These are phyloP conservation scores for Accipiter cooperii DNA, from an alignment of 2,113 vertebrate species.

Conservation along the genomic window DNA sequence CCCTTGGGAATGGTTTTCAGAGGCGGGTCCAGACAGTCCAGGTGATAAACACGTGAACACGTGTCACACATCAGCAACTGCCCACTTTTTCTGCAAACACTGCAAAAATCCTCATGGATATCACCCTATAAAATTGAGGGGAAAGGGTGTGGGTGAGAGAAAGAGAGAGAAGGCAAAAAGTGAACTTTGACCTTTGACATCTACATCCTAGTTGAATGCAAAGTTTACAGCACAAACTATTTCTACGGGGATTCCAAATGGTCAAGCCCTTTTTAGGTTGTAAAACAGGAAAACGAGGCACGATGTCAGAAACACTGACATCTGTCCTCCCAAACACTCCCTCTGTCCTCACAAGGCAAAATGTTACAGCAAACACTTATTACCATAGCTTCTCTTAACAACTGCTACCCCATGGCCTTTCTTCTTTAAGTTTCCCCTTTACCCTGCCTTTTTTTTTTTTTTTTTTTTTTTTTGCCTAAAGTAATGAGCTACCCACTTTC, in stretches of 20 bases:
- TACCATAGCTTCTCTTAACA: background rate
- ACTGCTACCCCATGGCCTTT: background rate
- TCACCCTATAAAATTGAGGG: slow-evolving; percentile 86
- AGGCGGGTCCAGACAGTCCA: slow-evolving; percentile 98
- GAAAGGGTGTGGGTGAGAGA: slow-evolving; percentile 39
- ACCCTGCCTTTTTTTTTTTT: background rate
- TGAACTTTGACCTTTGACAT: slow-evolving; percentile 33
- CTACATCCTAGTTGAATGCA: background rate
- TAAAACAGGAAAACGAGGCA: background rate
- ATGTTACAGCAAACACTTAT: background rate
- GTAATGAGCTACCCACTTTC: background rate
- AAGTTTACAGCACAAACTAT: background rate
- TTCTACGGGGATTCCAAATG: background rate
- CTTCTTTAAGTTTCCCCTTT: background rate
- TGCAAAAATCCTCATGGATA: slow-evolving; percentile 99
- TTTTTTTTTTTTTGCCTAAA: background rate
- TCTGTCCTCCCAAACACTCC: background rate
- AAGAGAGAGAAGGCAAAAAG: slow-evolving; percentile 7
- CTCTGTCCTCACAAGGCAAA: background rate
- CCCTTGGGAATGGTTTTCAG: slow-evolving; percentile 99
- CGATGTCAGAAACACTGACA: background rate
- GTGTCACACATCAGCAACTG: slow-evolving; percentile 99
- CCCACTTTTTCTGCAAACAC: slow-evolving; percentile 98
- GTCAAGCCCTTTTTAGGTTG: background rate
- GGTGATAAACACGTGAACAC: slow-evolving; percentile 98